phyloP scores from a whole-genome alignment of 53 echinoderm and acorn worm genomes.

The Paracentrotus lividus region DNA sequence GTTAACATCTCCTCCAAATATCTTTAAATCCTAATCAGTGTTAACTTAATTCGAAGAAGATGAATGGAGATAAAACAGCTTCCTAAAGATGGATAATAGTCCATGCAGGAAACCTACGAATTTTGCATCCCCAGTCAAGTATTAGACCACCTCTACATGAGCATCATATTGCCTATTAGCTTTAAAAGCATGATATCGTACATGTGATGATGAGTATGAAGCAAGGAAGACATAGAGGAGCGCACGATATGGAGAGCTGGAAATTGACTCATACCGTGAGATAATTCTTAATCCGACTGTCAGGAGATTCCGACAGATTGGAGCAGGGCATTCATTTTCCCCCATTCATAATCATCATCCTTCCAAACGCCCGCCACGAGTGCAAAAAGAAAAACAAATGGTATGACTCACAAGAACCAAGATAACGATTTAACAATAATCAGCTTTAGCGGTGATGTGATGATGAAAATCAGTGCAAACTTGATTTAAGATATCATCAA shows the following conservation, averaged over 20 bases:
- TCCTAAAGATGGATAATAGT: no score
- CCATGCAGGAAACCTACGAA: no score
- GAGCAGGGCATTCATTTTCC: slow-evolving; percentile 18
- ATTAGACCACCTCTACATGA: no score
- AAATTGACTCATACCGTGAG: slow-evolving; percentile 60
- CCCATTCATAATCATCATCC: neutral
- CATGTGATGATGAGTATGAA: slow-evolving; percentile 34
- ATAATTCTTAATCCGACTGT: slow-evolving; percentile 49
- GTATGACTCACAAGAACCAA: neutral
- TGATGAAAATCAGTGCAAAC: neutral
- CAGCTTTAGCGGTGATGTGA: neutral
- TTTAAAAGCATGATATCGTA: slow-evolving; percentile 22
- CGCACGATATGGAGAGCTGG: slow-evolving; percentile 21
- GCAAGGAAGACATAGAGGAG: slow-evolving; percentile 19
- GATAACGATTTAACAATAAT: slow-evolving; percentile 22
- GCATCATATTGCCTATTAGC: neutral
- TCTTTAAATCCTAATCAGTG: no score
- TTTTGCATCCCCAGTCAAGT: no score
- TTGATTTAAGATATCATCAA: neutral
- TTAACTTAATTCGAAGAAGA: no score
- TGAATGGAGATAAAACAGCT: no score
- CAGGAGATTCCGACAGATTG: slow-evolving; percentile 41
- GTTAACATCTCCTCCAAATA: no score
- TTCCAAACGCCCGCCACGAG: neutral
- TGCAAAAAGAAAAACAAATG: neutral